phyloP scores from a whole-genome alignment of 2,888 invertebrate genomes.

The Ennomos quercinarius region DNA sequence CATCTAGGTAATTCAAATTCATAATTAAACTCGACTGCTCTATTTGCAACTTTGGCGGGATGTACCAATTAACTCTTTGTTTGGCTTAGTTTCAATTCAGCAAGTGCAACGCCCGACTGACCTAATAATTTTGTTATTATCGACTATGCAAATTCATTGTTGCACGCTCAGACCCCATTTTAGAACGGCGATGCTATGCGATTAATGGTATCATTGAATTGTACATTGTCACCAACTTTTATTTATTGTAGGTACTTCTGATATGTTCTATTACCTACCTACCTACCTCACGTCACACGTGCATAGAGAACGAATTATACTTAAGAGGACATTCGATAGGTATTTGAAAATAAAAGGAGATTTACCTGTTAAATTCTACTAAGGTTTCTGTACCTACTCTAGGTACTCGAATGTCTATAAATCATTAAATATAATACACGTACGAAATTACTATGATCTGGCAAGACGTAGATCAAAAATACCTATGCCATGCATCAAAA shows the following conservation, averaged over 20 bases:
- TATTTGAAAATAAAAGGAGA: too few relatives aligned
- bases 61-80: conserved; percentile 37
- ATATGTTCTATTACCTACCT: not conserved
- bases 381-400: too few relatives aligned
- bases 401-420: too few relatives aligned
- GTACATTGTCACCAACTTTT: conserved; percentile 4
- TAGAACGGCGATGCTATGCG: not conserved
- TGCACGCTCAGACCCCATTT: conserved; percentile 5
- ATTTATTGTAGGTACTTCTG: not conserved
- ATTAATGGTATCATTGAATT: conserved; percentile 4
- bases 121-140: conserved; percentile 34
- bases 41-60: conserved; percentile 39
- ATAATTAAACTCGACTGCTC: conserved; percentile 9
- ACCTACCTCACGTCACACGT: too few relatives aligned
- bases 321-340: too few relatives aligned
- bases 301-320: too few relatives aligned
- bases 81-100: conserved; percentile 36
- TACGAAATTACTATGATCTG: too few relatives aligned
- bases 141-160: conserved; percentile 34
- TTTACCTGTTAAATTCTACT: too few relatives aligned
- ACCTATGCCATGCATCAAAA: not conserved
- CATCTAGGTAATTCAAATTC: not conserved
- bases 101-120: conserved; percentile 33
- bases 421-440: too few relatives aligned
- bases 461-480: too few relatives aligned